Evolutionary conservation across 1,140 invertebrate genomes (phyloP), one percentile per base, ranked within the genome.

Genomic region (Cydia pomonella): DNA sequence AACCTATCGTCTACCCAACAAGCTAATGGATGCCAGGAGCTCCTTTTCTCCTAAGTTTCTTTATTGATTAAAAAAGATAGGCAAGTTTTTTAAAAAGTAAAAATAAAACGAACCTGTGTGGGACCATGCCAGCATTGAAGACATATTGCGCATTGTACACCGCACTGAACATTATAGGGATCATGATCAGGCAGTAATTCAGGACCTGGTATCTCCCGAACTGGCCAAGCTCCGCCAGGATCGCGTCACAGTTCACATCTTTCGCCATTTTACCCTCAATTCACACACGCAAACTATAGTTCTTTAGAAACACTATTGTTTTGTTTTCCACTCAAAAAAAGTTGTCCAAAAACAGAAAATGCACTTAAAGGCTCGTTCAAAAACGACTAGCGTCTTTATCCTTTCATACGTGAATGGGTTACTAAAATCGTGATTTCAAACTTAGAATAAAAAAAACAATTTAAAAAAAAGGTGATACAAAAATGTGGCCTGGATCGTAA

Each of bases 91-190:
- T 38, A 9, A 10, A 12, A 23, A 59, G 50, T 53, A 18, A 23
- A 59, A 21, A 23, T n/a, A n/a, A 59, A 21, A 59, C 53, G 23
- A 59, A 73, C 80, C 80, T 80, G 77, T 80, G 80, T 0, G 27
- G 16, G 18, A 72, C 62, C n/a, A 77, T 33, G 13, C 62, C 74
- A 3, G 80, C 79, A 23, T 63, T 75, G 33, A 82, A 82, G 29
- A 80, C 77, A 72, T 78, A 82, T 38, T 82, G 78, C 23, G 77
- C 71, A 59, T 82, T 82, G 69, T 82, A 82, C 72, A 77, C 78
- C 0, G 80, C 75, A 7, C 77, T 73, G 62, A 76, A 80, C 59
- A 76, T 71, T 13, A 82, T 75, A 9, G 80, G 79, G n/a, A 82
- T 12, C 16, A 74, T 53, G 18, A 82, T 78, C 13, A 80, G 25